Evolutionary conservation across 2,113 vertebrate species (phyloP).

Genomic region (Acrocephalus arundinaceus): DNA sequence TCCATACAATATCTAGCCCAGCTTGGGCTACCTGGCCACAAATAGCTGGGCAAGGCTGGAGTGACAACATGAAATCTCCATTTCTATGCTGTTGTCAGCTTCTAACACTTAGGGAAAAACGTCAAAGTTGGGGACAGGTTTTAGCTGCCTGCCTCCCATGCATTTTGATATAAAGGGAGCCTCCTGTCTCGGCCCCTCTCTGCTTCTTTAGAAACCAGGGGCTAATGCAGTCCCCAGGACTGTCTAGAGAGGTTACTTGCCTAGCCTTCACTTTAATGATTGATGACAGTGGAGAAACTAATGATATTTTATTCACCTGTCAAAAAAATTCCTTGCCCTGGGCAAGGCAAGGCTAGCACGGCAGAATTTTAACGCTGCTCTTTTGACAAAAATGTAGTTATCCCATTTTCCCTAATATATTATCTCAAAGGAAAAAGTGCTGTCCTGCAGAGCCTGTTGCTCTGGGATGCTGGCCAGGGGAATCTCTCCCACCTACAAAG

Average conservation of each 20-base stretch:
- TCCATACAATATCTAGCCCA: background rate
- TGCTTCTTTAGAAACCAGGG: constrained; percentile 49
- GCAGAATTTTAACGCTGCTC: background rate
- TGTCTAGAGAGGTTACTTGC: constrained; percentile 67
- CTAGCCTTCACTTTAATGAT: constrained; percentile 50
- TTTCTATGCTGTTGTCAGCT: constrained; percentile 62
- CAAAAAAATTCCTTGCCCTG: constrained; percentile 66
- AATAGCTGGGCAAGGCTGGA: constrained; percentile 27
- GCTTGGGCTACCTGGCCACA: constrained; percentile 59
- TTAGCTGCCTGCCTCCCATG: constrained; percentile 27
- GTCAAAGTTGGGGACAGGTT: constrained; percentile 15
- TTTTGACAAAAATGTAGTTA: background rate
- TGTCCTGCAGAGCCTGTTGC: background rate
- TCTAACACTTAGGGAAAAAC: background rate
- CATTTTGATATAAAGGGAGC: constrained; percentile 17
- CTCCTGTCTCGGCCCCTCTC: background rate
- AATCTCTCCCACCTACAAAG: constrained; percentile 1
- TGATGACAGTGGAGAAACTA: constrained; percentile 60
- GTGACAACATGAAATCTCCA: constrained; percentile 58
- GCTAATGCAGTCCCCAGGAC: constrained; percentile 36
- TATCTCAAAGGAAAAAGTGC: background rate
- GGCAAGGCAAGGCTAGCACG: background rate
- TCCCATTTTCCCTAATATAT: constrained; percentile 5
- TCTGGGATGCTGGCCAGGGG: background rate
- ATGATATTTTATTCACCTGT: constrained; percentile 69